phyloP scores from a whole-genome alignment of 2,888 invertebrate species.

The Urechis unicinctus region DNA sequence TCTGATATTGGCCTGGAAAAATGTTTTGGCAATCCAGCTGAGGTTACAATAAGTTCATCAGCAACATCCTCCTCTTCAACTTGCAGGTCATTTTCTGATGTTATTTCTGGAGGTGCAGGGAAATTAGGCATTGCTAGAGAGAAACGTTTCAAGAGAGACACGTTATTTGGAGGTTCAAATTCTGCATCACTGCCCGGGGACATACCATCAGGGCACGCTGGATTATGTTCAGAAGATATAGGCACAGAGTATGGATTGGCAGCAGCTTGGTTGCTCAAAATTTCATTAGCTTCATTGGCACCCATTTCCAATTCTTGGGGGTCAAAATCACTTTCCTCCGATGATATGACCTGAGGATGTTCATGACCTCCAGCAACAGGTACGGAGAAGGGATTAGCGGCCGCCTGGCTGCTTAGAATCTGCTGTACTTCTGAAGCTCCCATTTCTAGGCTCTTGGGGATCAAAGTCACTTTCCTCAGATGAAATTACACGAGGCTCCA shows the following conservation, averaged over 20 bases:
- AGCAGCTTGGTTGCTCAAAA: conserved; percentile 3
- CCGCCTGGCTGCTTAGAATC: neutral
- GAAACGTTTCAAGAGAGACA: too few species aligned
- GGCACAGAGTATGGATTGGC: conserved; percentile 1
- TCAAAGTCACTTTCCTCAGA: neutral
- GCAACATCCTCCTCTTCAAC: too few species aligned
- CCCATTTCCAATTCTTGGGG: neutral
- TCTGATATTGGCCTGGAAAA: too few species aligned
- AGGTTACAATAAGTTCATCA: too few species aligned
- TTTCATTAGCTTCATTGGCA: conserved; percentile 4
- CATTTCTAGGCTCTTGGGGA: neutral
- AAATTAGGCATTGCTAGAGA: too few species aligned
- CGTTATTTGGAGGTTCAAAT: too few species aligned
- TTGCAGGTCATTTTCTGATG: too few species aligned
- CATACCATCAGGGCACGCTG: neutral
- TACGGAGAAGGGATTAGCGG: conserved; percentile 6
- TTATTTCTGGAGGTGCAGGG: too few species aligned
- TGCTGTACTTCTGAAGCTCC: neutral
- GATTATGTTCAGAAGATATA: neutral
- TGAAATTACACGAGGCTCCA: neutral
- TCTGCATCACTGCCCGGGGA: neutral
- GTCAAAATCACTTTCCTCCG: neutral
- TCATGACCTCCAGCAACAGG: neutral
- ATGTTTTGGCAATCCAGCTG: too few species aligned
- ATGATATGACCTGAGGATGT: neutral